These are phyloP conservation scores for Lasius fuliginosus DNA, from an alignment of 2,888 invertebrate species.

Conservation along the genomic window DNA sequence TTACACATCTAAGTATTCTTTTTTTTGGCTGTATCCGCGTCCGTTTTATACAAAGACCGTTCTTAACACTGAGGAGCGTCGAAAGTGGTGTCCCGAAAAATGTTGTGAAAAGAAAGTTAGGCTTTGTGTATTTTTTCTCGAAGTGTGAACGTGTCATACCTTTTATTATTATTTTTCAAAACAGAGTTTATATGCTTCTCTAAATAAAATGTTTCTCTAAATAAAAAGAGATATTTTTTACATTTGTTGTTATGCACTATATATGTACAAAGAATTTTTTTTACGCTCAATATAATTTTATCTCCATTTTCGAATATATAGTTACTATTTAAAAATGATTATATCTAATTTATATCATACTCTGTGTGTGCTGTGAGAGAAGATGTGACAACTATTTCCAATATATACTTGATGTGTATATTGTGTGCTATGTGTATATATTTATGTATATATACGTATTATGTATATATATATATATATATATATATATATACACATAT, in stretches of 20 bases:
- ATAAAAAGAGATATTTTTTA: conserved; percentile 69
- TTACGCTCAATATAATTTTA: conserved; percentile 66
- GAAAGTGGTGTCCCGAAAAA: conserved; percentile 53
- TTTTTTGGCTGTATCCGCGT: conserved; percentile 71
- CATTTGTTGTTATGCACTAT: conserved; percentile 69
- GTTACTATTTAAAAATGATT: conserved; percentile 75
- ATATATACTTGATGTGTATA: conserved; percentile 61
- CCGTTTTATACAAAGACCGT: conserved; percentile 67
- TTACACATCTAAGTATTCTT: conserved; percentile 71
- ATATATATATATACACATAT: conserved; percentile 55
- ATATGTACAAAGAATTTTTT: conserved; percentile 75
- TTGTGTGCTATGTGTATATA: conserved; percentile 60
- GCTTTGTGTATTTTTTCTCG: conserved; percentile 50
- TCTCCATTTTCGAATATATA: conserved; percentile 66
- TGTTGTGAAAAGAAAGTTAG: conserved; percentile 59
- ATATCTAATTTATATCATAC: conserved; percentile 68
- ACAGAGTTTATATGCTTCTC: conserved; percentile 72
- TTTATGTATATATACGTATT: conserved; percentile 34
- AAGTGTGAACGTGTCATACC: conserved; percentile 28
- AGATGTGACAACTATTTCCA: conserved; percentile 65
- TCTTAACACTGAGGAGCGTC: conserved; percentile 41
- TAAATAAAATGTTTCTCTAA: conserved; percentile 73
- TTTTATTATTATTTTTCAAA: conserved; percentile 62
- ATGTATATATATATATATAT: conserved; percentile 31
- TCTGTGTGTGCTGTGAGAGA: conserved; percentile 71